phyloP scores from a whole-genome alignment of 1,140 invertebrate species.

The Drosophila simulans region DNA sequence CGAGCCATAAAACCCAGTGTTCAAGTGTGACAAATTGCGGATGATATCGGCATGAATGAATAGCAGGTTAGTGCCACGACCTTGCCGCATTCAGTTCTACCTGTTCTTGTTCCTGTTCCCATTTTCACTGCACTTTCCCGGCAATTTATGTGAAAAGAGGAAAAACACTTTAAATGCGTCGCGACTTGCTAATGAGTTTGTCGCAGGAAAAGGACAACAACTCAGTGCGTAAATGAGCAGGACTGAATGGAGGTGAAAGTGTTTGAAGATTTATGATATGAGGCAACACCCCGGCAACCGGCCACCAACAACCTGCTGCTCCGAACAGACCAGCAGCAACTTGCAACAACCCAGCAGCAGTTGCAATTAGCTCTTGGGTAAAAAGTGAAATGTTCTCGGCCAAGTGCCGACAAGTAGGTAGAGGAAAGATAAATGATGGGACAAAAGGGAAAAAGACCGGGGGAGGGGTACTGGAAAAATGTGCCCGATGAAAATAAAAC shows the following conservation, averaged over 20 bases:
- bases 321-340: neutral
- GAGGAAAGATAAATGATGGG: slow-evolving; percentile 50
- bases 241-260: slow-evolving; percentile 78
- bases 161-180: slow-evolving; percentile 70
- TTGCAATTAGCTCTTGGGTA: slow-evolving; percentile 67
- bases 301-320: slow-evolving; percentile 8
- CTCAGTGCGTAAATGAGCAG: slow-evolving; percentile 12
- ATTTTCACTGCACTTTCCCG: neutral
- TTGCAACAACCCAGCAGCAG: slow-evolving; percentile 23
- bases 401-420: slow-evolving; percentile 72
- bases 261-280: slow-evolving; percentile 79
- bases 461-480: slow-evolving; percentile 13
- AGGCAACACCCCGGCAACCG: slow-evolving; percentile 52
- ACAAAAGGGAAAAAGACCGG: slow-evolving; percentile 19
- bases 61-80: slow-evolving; percentile 44
- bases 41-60: slow-evolving; percentile 55
- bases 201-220: slow-evolving; percentile 40
- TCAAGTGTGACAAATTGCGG: slow-evolving; percentile 70
- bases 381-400: slow-evolving; percentile 81
- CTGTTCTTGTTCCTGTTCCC: slow-evolving; percentile 35
- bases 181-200: slow-evolving; percentile 77
- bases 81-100: slow-evolving; percentile 38
- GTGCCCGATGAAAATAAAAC: slow-evolving; percentile 62
- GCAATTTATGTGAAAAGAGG: slow-evolving; percentile 6
- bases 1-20: slow-evolving; percentile 13